Percentiles rank a stretch among this genome's conserved stretches.
Conservation (phyloP, 2,113 vertebrate genomes). For the Strigops habroptila region DNA sequence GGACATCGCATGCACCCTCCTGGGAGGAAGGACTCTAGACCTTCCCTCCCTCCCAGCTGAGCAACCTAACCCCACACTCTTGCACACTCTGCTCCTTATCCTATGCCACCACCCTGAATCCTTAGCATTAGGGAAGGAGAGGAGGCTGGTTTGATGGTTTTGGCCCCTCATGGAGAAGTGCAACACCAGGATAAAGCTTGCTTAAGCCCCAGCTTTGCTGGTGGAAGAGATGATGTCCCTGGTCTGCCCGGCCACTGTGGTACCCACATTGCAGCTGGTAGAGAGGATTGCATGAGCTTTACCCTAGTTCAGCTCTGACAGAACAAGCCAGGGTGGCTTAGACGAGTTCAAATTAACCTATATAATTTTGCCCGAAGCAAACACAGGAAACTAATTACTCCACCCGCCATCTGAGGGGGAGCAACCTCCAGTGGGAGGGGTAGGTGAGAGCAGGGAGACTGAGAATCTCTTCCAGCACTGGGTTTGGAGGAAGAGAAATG, state of each 20-base stretch:
- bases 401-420: not conserved
- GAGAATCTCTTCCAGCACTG: not conserved
- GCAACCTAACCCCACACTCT: not conserved
- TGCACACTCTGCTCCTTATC: not conserved
- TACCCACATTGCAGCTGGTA: not conserved
- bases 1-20: not conserved
- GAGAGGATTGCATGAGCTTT: not conserved
- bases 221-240: not conserved
- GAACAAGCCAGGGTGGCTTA: not conserved
- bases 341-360: not conserved
- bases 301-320: not conserved
- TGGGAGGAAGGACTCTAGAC: not conserved
- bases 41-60: not conserved
- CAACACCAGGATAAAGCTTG: not conserved
- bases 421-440: not conserved
- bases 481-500: not conserved
- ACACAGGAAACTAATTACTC: not conserved
- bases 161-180: fast-evolving
- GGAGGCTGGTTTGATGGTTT: not conserved
- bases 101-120: fast-evolving
- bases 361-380: not conserved
- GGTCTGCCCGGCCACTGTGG: not conserved
- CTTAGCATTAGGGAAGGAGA: not conserved
- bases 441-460: not conserved
- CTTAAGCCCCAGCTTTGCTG: not conserved